Percentiles rank a stretch among this genome's conserved stretches.
Evolutionary conservation across 2,797 vertebrate genomes (phyloP).

Genomic region (Platalea minor): DNA sequence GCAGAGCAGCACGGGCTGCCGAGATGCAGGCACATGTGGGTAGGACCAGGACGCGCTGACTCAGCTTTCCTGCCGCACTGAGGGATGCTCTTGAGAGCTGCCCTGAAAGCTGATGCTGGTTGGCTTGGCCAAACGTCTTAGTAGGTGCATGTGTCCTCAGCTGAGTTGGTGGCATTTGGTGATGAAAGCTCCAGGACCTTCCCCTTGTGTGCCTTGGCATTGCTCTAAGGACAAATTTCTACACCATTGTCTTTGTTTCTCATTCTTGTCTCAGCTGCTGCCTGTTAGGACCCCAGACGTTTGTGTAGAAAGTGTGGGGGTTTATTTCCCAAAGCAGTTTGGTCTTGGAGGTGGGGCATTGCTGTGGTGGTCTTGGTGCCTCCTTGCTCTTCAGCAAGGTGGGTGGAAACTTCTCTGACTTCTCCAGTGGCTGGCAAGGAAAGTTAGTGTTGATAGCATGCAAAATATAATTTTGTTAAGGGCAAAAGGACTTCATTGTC

Average conservation of each 20-base stretch:
- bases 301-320: constrained; percentile 85
- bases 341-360: constrained; percentile 61
- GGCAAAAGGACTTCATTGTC: background rate
- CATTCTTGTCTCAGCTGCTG: constrained; percentile 66
- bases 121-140: background rate
- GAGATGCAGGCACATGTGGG: rapidly evolving
- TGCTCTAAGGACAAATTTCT: background rate
- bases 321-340: constrained; percentile 90
- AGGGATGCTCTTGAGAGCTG: background rate
- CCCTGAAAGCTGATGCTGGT: background rate
- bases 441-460: rapidly evolving
- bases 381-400: background rate
- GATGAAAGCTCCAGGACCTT: background rate
- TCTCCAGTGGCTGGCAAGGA: background rate
- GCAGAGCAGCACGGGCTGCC: background rate
- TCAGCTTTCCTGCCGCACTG: rapidly evolving
- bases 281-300: constrained; percentile 80
- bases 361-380: constrained; percentile 31
- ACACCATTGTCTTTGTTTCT: background rate
- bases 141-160: background rate
- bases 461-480: background rate
- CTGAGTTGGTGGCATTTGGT: background rate
- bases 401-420: background rate
- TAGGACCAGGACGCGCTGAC: rapidly evolving
- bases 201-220: rapidly evolving